Evolutionary conservation across 2,888 invertebrate genomes (phyloP).

Genomic region (Xestia ashworthii): DNA sequence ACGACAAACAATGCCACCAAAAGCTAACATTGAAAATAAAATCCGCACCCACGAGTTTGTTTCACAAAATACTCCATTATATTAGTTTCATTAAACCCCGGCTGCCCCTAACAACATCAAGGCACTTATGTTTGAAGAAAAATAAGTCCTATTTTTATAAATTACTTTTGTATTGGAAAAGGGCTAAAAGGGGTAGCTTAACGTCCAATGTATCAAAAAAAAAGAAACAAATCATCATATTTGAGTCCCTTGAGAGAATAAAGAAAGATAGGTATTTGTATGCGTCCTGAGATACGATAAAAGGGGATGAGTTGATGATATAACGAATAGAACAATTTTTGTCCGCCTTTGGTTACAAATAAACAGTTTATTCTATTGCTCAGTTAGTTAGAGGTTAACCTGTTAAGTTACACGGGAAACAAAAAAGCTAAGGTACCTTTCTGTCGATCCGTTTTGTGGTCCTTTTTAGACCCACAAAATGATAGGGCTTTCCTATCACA

Average conservation of each 20-base stretch:
- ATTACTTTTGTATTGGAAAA: constrained; percentile 45
- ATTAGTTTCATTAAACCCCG: constrained; percentile 7
- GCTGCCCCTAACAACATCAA: background rate
- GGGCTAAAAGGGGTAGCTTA: constrained; percentile 31
- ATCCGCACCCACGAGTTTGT: background rate
- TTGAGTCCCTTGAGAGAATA: constrained; percentile 23
- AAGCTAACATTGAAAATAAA: constrained; percentile 3
- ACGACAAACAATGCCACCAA: background rate
- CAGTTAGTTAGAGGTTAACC: background rate
- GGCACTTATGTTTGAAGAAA: constrained; percentile 20
- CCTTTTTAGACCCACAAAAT: background rate
- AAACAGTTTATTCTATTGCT: background rate
- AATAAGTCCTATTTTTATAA: constrained; percentile 35
- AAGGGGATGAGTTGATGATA: constrained; percentile 9
- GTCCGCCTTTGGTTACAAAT: background rate
- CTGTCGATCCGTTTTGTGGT: background rate
- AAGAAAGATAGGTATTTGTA: constrained; percentile 13
- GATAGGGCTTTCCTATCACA: background rate
- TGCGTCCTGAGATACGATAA: constrained; percentile 4
- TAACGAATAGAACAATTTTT: background rate
- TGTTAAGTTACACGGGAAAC: background rate
- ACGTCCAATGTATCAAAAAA: constrained; percentile 21
- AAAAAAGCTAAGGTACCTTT: background rate
- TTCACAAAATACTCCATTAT: background rate
- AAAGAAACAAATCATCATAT: constrained; percentile 47